Evolutionary conservation across 2,888 invertebrate genomes (phyloP).

Genomic region (Drosophila greeni): DNA sequence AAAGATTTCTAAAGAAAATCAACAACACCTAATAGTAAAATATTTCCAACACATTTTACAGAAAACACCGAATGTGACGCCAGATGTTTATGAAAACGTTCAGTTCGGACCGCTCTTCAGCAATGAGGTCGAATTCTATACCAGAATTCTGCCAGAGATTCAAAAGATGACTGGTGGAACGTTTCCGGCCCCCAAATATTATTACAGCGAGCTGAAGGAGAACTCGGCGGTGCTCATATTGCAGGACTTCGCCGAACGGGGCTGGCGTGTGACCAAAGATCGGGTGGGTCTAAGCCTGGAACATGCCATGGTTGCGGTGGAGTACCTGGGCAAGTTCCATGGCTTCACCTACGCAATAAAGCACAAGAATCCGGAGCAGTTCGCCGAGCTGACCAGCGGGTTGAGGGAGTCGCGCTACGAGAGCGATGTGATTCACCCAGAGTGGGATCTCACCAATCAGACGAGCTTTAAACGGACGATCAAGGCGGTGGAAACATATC

Average conservation of each 20-base stretch:
- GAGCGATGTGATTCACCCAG: constrained; percentile 38
- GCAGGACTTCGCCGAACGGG: constrained; percentile 69
- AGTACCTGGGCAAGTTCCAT: constrained; percentile 75
- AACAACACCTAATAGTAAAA: not conserved
- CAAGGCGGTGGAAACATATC: constrained; percentile 47
- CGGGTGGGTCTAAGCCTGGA: constrained; percentile 72
- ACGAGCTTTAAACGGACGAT: constrained; percentile 48
- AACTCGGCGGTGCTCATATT: constrained; percentile 69
- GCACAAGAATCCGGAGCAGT: constrained; percentile 55
- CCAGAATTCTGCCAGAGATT: constrained; percentile 69
- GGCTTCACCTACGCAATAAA: constrained; percentile 75
- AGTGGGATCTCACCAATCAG: constrained; percentile 19
- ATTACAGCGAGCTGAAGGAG: constrained; percentile 63
- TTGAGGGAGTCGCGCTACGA: constrained; percentile 71
- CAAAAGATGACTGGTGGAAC: constrained; percentile 47
- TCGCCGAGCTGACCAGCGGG: constrained; percentile 53
- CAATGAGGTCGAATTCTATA: constrained; percentile 76
- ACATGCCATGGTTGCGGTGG: constrained; percentile 73
- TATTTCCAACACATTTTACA: constrained; percentile 28
- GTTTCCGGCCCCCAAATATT: constrained; percentile 69
- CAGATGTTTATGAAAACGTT: constrained; percentile 62
- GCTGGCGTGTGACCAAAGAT: constrained; percentile 70
- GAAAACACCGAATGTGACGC: constrained; percentile 74
- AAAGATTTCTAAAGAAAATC: not conserved
- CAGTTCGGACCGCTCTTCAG: constrained; percentile 70